A percentile compares a stretch with the other conserved stretches of the same genome.
Conservation (phyloP, 37 sponge, comb jelly and placozoan genomes). For the Aplysina aerophoba region DNA sequence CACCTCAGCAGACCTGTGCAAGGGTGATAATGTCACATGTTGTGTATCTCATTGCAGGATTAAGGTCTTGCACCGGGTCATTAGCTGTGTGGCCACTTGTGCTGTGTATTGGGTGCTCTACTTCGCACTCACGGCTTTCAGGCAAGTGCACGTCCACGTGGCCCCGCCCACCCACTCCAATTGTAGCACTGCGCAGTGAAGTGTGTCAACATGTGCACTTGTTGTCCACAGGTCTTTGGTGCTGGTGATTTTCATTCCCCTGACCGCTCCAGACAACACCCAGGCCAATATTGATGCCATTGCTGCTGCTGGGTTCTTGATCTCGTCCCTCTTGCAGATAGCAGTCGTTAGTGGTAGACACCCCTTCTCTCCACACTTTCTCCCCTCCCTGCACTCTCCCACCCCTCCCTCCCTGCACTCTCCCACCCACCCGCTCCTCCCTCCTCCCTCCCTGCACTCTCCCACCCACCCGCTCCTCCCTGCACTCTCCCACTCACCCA, state of each 20-base stretch:
- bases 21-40: not conserved
- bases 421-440: too few species aligned
- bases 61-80: not conserved
- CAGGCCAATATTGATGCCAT: not conserved
- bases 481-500: too few species aligned
- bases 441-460: too few species aligned
- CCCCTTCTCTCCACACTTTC: too few species aligned
- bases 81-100: slow-evolving; percentile 33
- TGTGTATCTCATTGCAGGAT: not conserved
- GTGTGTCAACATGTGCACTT: too few species aligned
- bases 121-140: not conserved
- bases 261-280: not conserved
- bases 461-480: too few species aligned
- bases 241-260: slow-evolving; percentile 11
- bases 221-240: not conserved
- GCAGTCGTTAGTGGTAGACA: not conserved
- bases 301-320: not conserved
- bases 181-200: too few species aligned
- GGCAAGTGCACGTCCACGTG: not conserved
- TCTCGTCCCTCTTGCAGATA: not conserved
- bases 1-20: not conserved
- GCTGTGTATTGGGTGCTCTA: slow-evolving; percentile 28
- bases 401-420: too few species aligned
- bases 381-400: too few species aligned
- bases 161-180: too few species aligned